Percentiles rank a stretch among this genome's conserved stretches.
These are phyloP conservation scores for Muricea muricata DNA, from an alignment of 92 coral and sea anemone genomes.

Conservation along the genomic window DNA sequence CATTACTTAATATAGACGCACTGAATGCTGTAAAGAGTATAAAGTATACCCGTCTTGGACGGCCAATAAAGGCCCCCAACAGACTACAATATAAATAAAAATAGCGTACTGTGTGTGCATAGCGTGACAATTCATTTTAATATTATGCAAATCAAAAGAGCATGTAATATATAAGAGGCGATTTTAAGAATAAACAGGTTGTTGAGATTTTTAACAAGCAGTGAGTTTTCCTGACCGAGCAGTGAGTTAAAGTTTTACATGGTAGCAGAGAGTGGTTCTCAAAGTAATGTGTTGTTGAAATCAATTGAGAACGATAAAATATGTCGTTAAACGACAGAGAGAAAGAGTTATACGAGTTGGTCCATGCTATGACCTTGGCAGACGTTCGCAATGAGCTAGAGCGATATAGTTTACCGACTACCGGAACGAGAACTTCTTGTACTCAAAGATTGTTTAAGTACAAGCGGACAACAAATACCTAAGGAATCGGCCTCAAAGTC, in stretches of 20 bases:
- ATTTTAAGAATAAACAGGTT: too few relatives aligned
- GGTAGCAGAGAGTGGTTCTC: constrained; percentile 7
- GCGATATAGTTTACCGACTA: background rate
- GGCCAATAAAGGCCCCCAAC: background rate
- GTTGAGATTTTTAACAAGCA: too few relatives aligned
- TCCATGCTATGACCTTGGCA: background rate
- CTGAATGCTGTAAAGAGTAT: background rate
- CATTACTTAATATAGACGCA: too few relatives aligned
- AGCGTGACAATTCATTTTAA: too few relatives aligned
- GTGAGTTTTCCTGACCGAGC: too few relatives aligned
- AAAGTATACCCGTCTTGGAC: too few relatives aligned
- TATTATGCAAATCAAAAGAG: too few relatives aligned
- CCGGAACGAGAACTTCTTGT: background rate
- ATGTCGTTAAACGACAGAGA: background rate
- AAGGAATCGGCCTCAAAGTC: background rate
- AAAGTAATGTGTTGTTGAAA: background rate
- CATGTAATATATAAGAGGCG: too few relatives aligned
- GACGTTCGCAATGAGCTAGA: constrained; percentile 7
- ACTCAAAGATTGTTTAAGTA: constrained; percentile 10
- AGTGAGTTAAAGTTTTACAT: background rate
- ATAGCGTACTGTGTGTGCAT: too few relatives aligned
- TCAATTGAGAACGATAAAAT: background rate
- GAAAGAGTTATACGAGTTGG: background rate
- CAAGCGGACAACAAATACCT: background rate
- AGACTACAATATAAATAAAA: too few relatives aligned